Conservation (phyloP, 1,140 invertebrate species). For the Aphidius ervi region DNA sequence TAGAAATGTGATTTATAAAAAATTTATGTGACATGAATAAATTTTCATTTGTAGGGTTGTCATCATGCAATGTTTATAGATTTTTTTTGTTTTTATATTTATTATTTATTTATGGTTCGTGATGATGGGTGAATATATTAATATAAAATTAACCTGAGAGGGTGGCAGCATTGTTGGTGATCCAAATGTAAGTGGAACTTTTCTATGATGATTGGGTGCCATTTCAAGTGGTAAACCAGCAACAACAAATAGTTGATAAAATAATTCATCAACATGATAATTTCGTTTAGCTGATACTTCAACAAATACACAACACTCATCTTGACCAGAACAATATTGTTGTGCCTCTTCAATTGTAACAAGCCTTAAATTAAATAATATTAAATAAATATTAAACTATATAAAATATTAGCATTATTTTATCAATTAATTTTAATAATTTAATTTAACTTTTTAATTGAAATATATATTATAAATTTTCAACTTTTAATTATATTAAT, state of each 20-base stretch:
- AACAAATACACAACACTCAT: slow-evolving; percentile 70
- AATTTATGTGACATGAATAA: no score
- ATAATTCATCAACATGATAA: slow-evolving; percentile 73
- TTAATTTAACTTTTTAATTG: no score
- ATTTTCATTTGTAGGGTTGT: no score
- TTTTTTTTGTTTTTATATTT: slow-evolving; percentile 1
- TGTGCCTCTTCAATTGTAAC: slow-evolving; percentile 68
- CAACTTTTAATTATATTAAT: no score
- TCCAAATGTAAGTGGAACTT: slow-evolving; percentile 62
- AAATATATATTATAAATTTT: no score
- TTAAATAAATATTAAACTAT: no score
- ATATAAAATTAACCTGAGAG: slow-evolving; percentile 51
- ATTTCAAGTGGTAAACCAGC: slow-evolving; percentile 79
- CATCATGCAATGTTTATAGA: not conserved
- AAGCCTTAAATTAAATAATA: slow-evolving; percentile 43
- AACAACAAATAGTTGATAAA: slow-evolving; percentile 74
- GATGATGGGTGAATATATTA: not conserved
- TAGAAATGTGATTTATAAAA: no score
- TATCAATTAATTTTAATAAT: no score
- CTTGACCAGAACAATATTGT: slow-evolving; percentile 66
- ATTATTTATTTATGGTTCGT: no score
- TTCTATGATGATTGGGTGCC: slow-evolving; percentile 81
- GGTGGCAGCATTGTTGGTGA: slow-evolving; percentile 66
- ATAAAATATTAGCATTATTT: no score
- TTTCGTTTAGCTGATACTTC: slow-evolving; percentile 80